Conservation (phyloP, 2,888 invertebrate species). For the Melipona bicolor region DNA sequence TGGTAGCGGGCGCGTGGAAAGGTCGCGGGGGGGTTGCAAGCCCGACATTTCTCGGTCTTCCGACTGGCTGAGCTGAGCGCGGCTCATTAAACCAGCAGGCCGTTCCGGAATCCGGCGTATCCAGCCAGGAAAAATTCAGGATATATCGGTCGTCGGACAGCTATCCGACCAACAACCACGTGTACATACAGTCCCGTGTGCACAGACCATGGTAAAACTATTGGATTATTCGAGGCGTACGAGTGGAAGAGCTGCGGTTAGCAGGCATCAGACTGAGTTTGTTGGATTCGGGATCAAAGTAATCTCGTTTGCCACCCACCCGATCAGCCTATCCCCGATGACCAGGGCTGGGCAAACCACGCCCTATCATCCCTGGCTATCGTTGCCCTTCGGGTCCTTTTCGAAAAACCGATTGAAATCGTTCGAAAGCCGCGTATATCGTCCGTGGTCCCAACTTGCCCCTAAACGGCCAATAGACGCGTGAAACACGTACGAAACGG, state of each 20-base stretch:
- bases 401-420: slow-evolving; percentile 7
- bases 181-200: slow-evolving; percentile 21
- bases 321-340: slow-evolving; percentile 82
- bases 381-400: neutral
- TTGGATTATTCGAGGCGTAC: slow-evolving; percentile 82
- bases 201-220: slow-evolving; percentile 73
- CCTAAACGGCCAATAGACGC: neutral
- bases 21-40: slow-evolving; percentile 49
- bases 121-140: slow-evolving; percentile 55
- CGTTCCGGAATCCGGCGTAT: slow-evolving; percentile 41
- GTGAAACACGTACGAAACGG: too few relatives aligned
- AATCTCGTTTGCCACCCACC: slow-evolving; percentile 83
- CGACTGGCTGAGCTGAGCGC: slow-evolving; percentile 24
- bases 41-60: slow-evolving; percentile 73
- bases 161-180: too few relatives aligned
- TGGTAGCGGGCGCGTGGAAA: slow-evolving; percentile 12
- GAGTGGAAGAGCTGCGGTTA: slow-evolving; percentile 79
- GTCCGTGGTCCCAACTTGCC: accelerated
- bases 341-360: slow-evolving; percentile 82
- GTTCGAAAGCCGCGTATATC: neutral
- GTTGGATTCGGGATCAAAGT: slow-evolving; percentile 84
- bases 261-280: slow-evolving; percentile 82
- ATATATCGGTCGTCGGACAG: slow-evolving; percentile 41
- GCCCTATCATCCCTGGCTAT: slow-evolving; percentile 71
- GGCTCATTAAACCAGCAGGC: slow-evolving; percentile 67